Evolutionary conservation across 2,888 invertebrate species (phyloP).

Genomic region (Rhamnusium bicolor): DNA sequence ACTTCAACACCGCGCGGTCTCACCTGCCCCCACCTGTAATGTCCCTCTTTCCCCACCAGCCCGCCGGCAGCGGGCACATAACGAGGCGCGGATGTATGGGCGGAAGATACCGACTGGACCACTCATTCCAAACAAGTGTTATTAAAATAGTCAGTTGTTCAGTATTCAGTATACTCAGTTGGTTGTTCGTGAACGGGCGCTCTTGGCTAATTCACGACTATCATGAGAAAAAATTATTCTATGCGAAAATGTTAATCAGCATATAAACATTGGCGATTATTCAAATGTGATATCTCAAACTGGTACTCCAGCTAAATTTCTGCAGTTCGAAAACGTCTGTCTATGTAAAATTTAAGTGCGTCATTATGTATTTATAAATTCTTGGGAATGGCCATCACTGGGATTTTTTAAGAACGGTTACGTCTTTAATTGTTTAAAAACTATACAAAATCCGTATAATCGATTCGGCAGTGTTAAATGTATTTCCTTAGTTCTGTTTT

Average conservation of each 20-base stretch:
- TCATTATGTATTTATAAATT: conserved; percentile 4
- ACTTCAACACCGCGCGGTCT: conserved; percentile 64
- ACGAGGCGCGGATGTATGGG: conserved; percentile 67
- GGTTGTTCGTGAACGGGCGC: conserved; percentile 28
- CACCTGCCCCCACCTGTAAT: conserved; percentile 52
- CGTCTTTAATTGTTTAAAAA: not conserved
- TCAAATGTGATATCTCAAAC: conserved; percentile 24
- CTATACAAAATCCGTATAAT: not conserved
- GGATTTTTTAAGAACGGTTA: not conserved
- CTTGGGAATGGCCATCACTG: not conserved
- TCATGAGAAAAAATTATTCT: conserved; percentile 32
- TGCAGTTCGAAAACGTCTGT: conserved; percentile 1
- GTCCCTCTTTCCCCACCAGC: conserved; percentile 44
- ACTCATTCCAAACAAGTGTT: conserved; percentile 57
- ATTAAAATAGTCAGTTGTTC: conserved; percentile 56
- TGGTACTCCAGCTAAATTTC: conserved; percentile 9
- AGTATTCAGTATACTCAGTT: conserved; percentile 41
- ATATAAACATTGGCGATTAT: conserved; percentile 28
- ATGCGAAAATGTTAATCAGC: conserved; percentile 35
- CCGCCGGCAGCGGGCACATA: conserved; percentile 58
- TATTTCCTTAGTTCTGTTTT: no score
- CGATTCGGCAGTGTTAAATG: not conserved
- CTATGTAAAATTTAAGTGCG: not conserved
- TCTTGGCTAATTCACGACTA: conserved; percentile 32
- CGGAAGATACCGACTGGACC: conserved; percentile 63